These are phyloP conservation scores for Labia minor DNA, from an alignment of 2,888 invertebrate genomes.

Conservation along the genomic window DNA sequence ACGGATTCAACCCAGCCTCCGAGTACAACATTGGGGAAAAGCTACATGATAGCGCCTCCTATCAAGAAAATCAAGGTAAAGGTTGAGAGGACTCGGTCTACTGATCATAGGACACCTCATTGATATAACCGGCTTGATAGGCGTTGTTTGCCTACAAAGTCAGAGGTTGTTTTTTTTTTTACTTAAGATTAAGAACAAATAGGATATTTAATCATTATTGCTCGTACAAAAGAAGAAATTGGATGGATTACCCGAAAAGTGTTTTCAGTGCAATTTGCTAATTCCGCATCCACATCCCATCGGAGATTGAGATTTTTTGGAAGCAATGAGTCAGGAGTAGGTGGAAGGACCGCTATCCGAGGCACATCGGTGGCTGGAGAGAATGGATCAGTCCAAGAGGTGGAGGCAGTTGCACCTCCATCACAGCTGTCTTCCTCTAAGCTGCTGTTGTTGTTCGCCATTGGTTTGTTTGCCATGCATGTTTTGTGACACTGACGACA, in stretches of 20 bases:
- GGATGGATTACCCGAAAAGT: neutral
- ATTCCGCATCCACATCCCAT: slow-evolving; percentile 24
- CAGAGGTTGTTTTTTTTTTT: too few species aligned
- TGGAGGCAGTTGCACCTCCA: slow-evolving; percentile 39
- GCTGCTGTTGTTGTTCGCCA: slow-evolving; percentile 25
- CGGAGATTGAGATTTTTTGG: slow-evolving; percentile 21
- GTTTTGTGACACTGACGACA: slow-evolving; percentile 71
- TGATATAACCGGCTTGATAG: too few species aligned
- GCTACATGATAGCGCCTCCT: too few species aligned
- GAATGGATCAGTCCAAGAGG: slow-evolving; percentile 42
- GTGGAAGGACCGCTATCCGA: slow-evolving; percentile 63
- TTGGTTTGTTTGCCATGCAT: slow-evolving; percentile 43
- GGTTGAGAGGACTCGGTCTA: too few species aligned
- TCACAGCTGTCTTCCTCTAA: slow-evolving; percentile 25
- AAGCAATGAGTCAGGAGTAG: slow-evolving; percentile 49
- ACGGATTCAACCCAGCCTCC: too few species aligned
- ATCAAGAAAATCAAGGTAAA: too few species aligned
- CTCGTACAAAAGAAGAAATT: too few species aligned
- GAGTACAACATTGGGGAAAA: too few species aligned
- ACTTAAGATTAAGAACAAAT: too few species aligned
- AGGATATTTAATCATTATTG: too few species aligned
- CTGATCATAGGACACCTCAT: too few species aligned
- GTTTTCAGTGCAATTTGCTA: slow-evolving; percentile 14
- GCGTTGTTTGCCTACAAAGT: too few species aligned
- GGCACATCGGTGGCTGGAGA: slow-evolving; percentile 37